These are phyloP conservation scores for Agrenia bidenticulata DNA, from an alignment of 2,888 invertebrate species.

Conservation along the genomic window DNA sequence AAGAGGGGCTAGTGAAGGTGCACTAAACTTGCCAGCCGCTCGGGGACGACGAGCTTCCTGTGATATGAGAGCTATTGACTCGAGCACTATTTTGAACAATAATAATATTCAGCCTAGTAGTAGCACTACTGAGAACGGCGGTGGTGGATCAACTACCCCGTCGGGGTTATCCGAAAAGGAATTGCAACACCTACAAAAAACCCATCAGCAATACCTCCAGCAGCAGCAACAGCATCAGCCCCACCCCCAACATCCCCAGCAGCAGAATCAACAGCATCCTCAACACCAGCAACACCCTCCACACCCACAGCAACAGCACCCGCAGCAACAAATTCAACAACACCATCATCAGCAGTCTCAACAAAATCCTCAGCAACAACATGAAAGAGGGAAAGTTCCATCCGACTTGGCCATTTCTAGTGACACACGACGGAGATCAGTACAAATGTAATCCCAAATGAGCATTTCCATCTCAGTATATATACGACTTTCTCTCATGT, in stretches of 20 bases:
- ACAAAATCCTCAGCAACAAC: slow-evolving; percentile 18
- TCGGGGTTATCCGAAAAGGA: slow-evolving; percentile 31
- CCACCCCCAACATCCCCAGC: slow-evolving; percentile 7
- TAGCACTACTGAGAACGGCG: slow-evolving; percentile 20
- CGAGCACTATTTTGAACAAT: slow-evolving; percentile 46
- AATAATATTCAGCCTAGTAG: slow-evolving; percentile 37
- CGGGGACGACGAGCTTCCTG: slow-evolving; percentile 49
- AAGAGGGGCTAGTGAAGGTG: slow-evolving; percentile 49
- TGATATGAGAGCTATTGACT: slow-evolving; percentile 48
- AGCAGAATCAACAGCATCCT: slow-evolving; percentile 14
- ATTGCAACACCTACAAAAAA: slow-evolving; percentile 28
- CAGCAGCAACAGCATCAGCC: slow-evolving; percentile 1
- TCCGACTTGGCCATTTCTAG: slow-evolving; percentile 46
- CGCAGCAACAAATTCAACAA: slow-evolving; percentile 12
- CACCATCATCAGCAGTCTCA: slow-evolving; percentile 19
- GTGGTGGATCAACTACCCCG: slow-evolving; percentile 2
- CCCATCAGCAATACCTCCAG: slow-evolving; percentile 20
- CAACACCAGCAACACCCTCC: slow-evolving; percentile 10
- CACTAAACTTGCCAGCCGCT: slow-evolving; percentile 49
- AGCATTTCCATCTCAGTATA: background rate
- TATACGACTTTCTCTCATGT: too few relatives aligned
- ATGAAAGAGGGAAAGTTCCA: slow-evolving; percentile 10
- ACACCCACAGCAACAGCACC: slow-evolving; percentile 1
- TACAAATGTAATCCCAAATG: slow-evolving; percentile 45
- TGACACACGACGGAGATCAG: slow-evolving; percentile 49